phyloP scores from a whole-genome alignment of 1,140 invertebrate genomes.

The Conus betulinus region DNA sequence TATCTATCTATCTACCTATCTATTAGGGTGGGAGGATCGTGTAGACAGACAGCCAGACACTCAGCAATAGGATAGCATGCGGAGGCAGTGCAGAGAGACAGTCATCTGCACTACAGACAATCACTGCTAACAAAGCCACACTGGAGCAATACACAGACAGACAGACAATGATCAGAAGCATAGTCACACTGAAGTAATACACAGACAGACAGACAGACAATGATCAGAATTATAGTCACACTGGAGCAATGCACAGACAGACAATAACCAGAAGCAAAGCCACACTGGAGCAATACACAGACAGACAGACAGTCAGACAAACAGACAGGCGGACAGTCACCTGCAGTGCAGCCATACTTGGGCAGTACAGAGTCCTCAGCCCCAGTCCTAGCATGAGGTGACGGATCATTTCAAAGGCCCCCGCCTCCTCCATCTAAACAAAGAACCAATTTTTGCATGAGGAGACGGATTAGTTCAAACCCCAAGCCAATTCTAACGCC shows the following conservation, averaged over 20 bases:
- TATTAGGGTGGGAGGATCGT: too few species aligned
- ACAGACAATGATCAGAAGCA: constrained; percentile 82
- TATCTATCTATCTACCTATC: too few species aligned
- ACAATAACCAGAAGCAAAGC: constrained; percentile 83
- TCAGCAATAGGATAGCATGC: too few species aligned
- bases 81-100: too few species aligned
- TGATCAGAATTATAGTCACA: neutral
- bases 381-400: constrained; percentile 94
- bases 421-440: constrained; percentile 90
- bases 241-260: neutral
- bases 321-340: constrained; percentile 61
- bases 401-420: constrained; percentile 90
- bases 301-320: too few species aligned
- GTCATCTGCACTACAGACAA: too few species aligned
- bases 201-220: constrained; percentile 76
- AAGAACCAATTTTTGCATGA: neutral
- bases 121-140: too few species aligned
- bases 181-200: constrained; percentile 94
- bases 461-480: too few species aligned
- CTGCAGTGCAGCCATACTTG: constrained; percentile 95
- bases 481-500: too few species aligned
- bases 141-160: neutral
- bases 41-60: too few species aligned
- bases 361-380: constrained; percentile 90
- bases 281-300: constrained; percentile 81